Evolutionary conservation across 2,888 invertebrate species (phyloP).

Genomic region (Lepidochitona cinerea): DNA sequence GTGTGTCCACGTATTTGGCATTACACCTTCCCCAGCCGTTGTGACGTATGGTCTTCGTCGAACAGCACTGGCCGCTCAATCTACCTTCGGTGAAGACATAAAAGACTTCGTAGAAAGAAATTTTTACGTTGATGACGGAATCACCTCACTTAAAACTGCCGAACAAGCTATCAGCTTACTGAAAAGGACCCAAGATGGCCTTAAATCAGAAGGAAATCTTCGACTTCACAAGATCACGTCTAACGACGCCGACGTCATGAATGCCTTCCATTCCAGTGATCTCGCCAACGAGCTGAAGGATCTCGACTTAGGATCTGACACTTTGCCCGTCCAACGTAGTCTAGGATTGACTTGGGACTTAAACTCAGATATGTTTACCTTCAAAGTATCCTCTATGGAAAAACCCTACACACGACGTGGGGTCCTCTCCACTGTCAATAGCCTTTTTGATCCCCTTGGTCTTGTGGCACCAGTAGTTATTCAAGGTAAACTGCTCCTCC

Average conservation of each 20-base stretch:
- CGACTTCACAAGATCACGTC: constrained; percentile 40
- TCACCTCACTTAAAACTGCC: constrained; percentile 21
- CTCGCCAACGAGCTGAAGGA: constrained; percentile 29
- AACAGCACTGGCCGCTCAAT: constrained; percentile 9
- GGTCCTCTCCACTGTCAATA: constrained; percentile 29
- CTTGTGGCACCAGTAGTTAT: constrained; percentile 34
- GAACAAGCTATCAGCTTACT: constrained; percentile 26
- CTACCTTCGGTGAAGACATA: constrained; percentile 17
- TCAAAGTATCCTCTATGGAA: constrained; percentile 13
- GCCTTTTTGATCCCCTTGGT: constrained; percentile 38
- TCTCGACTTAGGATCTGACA: constrained; percentile 24
- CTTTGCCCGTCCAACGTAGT: constrained; percentile 4
- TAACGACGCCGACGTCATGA: constrained; percentile 31
- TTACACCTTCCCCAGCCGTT: constrained; percentile 17
- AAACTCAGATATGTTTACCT: constrained; percentile 24
- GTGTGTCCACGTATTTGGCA: constrained; percentile 27
- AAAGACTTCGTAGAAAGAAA: constrained; percentile 23
- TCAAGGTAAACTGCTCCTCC: constrained; percentile 36
- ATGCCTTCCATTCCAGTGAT: constrained; percentile 31
- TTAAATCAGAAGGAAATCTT: constrained; percentile 25
- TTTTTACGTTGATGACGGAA: constrained; percentile 40
- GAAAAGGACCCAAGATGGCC: constrained; percentile 26
- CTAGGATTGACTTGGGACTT: constrained; percentile 29
- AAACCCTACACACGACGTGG: constrained; percentile 33
- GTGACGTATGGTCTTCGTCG: constrained; percentile 13